Evolutionary conservation across 2,888 invertebrate genomes (phyloP), one percentile per base, ranked within the genome.

Genomic region (Dioctria linearis): DNA sequence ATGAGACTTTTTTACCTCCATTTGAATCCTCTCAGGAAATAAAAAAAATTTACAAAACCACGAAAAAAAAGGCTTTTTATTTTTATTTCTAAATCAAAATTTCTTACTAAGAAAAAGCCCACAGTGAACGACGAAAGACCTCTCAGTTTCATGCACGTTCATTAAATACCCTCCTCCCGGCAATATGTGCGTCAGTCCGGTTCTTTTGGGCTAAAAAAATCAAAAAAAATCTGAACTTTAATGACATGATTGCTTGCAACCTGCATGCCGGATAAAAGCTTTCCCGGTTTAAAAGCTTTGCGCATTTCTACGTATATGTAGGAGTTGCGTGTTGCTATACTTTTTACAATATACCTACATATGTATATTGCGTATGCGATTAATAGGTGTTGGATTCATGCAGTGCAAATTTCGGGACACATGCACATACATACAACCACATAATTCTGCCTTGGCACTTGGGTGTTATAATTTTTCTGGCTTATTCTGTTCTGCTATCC

Each of bases 211-310:
- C 40, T 63, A 37, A 40, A 4, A 42, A 42, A 25, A 25, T n/a
- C n/a, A 25, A 25, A 25, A 25, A 25, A 25, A 25, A 25, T 65
- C 65, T 11, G n/a, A n/a, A 65, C 65, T 40, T 42, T 42, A 9
- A 9, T 42, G 65, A 65, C 65, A 25, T 25, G 25, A 25, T 40
- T 11, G 40, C 5, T 3, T 65, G 65, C 40, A 65, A 65, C 9
- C 39, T n/a, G 65, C 65, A 65, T 65, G 65, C 8, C 42, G 40
- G 25, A 40, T n/a, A n/a, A 65, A 65, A 65, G 65, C 65, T 65
- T 39, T 39, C 5, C 65, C n/a, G 37, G 2, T 37, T 3, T 25
- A 25, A 25, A 13, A 65, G 65, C 65, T 65, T 65, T 65, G 37
- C 4, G 25, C 25, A 25, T 25, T 25, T 39, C 65, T 25, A 25